These are phyloP conservation scores for Microchirus variegatus DNA, from an alignment of 2,797 vertebrate species.

Conservation along the genomic window DNA sequence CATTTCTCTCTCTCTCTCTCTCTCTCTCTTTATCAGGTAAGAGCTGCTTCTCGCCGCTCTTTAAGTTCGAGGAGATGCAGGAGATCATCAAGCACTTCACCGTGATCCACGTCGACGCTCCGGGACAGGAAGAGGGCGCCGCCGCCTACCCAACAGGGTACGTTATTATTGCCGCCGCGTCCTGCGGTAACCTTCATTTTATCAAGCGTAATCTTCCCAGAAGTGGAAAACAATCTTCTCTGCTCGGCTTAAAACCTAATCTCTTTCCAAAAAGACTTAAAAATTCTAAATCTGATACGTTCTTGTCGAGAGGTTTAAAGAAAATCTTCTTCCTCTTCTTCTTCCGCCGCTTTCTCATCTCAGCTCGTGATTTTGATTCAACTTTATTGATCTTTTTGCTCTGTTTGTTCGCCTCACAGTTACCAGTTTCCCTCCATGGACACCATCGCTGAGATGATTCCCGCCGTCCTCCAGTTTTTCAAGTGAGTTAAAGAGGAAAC, in stretches of 20 bases:
- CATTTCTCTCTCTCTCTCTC: too few species aligned
- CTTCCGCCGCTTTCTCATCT: background rate
- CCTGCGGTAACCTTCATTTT: conserved; percentile 14
- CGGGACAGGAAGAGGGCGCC: conserved; percentile 90
- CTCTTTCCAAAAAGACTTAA: conserved; percentile 46
- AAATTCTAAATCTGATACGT: conserved; percentile 28
- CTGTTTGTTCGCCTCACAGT: conserved; percentile 71
- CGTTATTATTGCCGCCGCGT: background rate
- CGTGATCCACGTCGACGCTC: conserved; percentile 88
- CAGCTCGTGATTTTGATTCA: too few species aligned
- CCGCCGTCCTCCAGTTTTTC: conserved; percentile 88
- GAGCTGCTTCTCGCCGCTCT: conserved; percentile 90
- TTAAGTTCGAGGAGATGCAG: conserved; percentile 92
- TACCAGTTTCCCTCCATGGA: conserved; percentile 92
- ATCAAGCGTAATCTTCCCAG: conserved; percentile 17
- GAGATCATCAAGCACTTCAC: conserved; percentile 94
- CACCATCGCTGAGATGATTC: conserved; percentile 90
- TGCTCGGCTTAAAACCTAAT: conserved; percentile 44
- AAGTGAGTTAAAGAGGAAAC: conserved; percentile 88
- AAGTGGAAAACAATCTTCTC: conserved; percentile 40
- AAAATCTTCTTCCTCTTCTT: conserved; percentile 36
- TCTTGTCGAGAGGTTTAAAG: conserved; percentile 35
- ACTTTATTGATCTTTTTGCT: too few species aligned
- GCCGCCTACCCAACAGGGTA: conserved; percentile 86
- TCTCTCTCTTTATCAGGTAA: conserved; percentile 77